Evolutionary conservation across 2,113 vertebrate species (phyloP).

Genomic region (Salminus brasiliensis): DNA sequence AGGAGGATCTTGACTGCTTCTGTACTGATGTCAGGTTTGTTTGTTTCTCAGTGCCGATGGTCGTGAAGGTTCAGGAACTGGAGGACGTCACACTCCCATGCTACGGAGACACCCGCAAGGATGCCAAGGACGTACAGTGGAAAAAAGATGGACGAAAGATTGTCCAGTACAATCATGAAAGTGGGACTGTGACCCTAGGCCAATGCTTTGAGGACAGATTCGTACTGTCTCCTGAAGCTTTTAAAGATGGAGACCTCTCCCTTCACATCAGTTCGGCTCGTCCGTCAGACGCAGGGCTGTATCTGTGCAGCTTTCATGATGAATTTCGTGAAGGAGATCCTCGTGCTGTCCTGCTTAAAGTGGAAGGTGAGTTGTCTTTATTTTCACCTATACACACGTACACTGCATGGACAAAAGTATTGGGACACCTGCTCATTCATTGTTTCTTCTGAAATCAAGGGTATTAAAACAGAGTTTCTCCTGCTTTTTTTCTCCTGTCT

Average conservation of each 20-base stretch:
- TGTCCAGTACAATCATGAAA: not conserved
- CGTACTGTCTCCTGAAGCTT: not conserved
- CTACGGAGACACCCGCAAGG: not conserved
- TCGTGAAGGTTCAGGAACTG: not conserved
- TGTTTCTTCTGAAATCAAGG: too few species aligned
- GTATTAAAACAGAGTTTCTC: too few species aligned
- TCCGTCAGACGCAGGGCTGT: not conserved
- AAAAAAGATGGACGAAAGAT: not conserved
- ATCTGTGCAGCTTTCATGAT: not conserved
- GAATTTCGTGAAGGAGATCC: conserved; percentile 16
- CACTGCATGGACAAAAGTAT: too few species aligned
- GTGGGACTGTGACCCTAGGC: not conserved
- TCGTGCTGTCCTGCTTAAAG: not conserved
- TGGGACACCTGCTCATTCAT: too few species aligned
- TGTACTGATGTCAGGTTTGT: too few species aligned
- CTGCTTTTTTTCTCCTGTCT: too few species aligned
- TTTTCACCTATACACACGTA: too few species aligned
- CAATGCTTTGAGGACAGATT: not conserved
- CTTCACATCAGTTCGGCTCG: not conserved
- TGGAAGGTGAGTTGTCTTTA: not conserved
- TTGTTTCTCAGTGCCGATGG: not conserved
- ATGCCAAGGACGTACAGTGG: conserved; percentile 13
- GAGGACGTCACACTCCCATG: not conserved
- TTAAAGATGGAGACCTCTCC: not conserved
- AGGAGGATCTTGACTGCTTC: too few species aligned